Evolutionary conservation across 2,797 vertebrate species (phyloP).

Genomic region (Dryobates pubescens): DNA sequence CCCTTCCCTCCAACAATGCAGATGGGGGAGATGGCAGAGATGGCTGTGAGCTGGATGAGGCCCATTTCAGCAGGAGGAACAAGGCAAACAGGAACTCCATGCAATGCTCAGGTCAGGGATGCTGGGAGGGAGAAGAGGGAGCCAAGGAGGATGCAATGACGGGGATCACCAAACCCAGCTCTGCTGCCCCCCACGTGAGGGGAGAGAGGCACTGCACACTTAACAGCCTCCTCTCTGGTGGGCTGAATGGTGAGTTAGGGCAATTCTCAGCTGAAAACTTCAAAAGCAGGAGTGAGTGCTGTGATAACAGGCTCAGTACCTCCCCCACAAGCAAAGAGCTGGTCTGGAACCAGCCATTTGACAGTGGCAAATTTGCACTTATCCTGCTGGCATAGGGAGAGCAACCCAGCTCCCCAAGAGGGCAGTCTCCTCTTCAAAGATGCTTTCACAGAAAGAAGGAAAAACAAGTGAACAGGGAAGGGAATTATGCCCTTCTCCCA

Average conservation of each 20-base stretch:
- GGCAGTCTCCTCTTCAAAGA: neutral
- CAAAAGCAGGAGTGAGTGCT: neutral
- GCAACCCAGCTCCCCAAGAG: neutral
- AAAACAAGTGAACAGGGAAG: neutral
- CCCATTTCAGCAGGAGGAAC: neutral
- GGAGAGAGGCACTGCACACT: neutral
- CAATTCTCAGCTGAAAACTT: neutral
- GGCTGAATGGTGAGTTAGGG: neutral
- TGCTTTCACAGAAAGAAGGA: neutral
- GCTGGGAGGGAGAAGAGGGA: neutral
- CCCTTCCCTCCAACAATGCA: neutral
- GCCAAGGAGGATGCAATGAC: neutral
- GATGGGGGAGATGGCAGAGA: neutral
- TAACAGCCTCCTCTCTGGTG: fast-evolving
- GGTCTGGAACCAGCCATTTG: neutral
- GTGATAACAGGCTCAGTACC: fast-evolving
- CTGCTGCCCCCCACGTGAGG: fast-evolving
- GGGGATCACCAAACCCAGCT: neutral
- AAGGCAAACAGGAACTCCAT: neutral
- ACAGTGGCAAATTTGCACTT: neutral
- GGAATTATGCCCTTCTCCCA: neutral
- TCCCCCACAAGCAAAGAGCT: neutral
- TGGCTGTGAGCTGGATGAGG: neutral
- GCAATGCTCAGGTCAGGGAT: neutral
- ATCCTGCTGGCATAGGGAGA: neutral